Evolutionary conservation across 2,113 vertebrate genomes (phyloP), one percentile per base, ranked within the genome.

Genomic region (Clarias gariepinus): DNA sequence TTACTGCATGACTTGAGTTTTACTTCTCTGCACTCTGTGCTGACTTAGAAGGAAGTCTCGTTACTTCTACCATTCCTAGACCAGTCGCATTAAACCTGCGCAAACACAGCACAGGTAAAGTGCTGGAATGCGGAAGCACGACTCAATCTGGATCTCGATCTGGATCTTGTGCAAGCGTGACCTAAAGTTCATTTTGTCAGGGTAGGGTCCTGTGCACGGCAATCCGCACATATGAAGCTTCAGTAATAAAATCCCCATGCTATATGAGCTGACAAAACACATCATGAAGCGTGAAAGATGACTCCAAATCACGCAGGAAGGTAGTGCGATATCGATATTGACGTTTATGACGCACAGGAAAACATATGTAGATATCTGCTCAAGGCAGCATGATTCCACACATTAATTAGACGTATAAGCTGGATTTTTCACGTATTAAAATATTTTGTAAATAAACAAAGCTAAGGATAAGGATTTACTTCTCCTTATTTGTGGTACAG

Each of bases 71-170:
- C 69, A 36, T 53, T 52, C 74, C 61, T 15, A 52, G 76, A 57
- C 81, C 68, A 15, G 41, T 0, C 5, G 36, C 16, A 55, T 84
- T 47, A 57, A 64, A 90, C 86, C 60, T 73, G 41, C 15, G 23
- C 28, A 36, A 58, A 87, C 80, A 69, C 84, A 81, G 63, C 83
- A 66, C 84, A 78, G 88, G 87, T 88, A 91, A 90, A 1, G 47
- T 16, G 9, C 60, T 52, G 68, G 81, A 53, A 91, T 88, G 89
- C 63, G 91, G 92, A 92, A 93, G 61, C 28, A 12, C 69, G 77
- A n/a, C 28, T 13, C 3, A 25, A 36, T 57, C 61, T 19, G 81
- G 33, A 58, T 23, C n/a, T 30, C 47, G 63, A 47, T 47, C 47
- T 47, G 47, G 47, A 47, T 19, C 21, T 19, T 12, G 36, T 0